Conservation (phyloP, 2,888 invertebrate species). For the Ceramica pisi region DNA sequence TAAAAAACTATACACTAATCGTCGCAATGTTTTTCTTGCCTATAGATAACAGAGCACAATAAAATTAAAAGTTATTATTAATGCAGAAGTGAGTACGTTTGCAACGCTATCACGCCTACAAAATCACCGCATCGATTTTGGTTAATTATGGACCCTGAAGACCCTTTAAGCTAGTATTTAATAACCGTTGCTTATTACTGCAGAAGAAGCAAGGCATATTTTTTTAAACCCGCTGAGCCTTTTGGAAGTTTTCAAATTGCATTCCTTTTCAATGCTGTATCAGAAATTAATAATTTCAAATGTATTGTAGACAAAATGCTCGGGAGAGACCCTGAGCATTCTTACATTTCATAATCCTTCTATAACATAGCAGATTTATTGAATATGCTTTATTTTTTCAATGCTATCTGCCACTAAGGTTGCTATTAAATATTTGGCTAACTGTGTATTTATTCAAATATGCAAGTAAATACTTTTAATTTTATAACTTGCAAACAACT, state of each 20-base stretch:
- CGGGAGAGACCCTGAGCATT: not conserved
- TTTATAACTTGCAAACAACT: slow-evolving; percentile 28
- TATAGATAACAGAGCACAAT: no score
- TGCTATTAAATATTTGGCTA: slow-evolving; percentile 10
- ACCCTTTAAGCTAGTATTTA: no score
- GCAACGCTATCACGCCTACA: no score
- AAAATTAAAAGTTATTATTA: no score
- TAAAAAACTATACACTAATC: no score
- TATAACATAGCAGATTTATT: not conserved
- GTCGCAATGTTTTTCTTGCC: no score
- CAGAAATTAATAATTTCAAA: not conserved
- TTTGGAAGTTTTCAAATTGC: not conserved
- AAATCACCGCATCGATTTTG: no score
- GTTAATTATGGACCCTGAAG: no score
- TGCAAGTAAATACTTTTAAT: slow-evolving; percentile 20
- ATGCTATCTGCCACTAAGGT: not conserved
- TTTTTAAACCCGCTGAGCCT: no score
- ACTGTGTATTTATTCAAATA: slow-evolving; percentile 14
- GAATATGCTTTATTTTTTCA: not conserved
- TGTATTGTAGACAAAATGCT: not conserved
- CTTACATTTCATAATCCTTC: not conserved
- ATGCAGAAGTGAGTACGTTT: no score
- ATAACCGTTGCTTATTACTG: not conserved
- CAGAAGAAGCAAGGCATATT: not conserved
- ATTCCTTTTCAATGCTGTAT: not conserved